Percentiles rank a stretch among this genome's conserved stretches.
Evolutionary conservation across 1,140 invertebrate species (phyloP).

Genomic region (Eupeodes corollae): DNA sequence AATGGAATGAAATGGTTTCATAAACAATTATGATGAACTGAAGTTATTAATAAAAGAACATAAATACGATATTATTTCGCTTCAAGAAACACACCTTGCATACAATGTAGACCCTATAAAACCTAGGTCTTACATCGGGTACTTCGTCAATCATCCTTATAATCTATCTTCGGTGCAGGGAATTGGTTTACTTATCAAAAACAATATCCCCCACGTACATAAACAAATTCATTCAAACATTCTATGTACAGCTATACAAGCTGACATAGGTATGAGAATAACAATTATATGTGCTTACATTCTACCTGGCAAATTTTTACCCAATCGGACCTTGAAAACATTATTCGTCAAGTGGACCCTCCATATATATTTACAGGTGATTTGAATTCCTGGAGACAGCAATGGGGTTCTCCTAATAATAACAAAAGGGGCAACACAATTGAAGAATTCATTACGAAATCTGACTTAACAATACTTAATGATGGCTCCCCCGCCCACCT

Average conservation of each 20-base stretch:
- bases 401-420: not conserved
- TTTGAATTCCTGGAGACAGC: not conserved
- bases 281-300: not conserved
- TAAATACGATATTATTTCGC: not conserved
- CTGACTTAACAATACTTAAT: not conserved
- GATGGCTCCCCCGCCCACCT: not conserved
- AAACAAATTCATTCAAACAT: not conserved
- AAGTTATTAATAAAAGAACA: constrained; percentile 3
- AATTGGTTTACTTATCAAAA: constrained; percentile 1
- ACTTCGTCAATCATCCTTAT: not conserved
- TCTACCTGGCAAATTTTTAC: not conserved
- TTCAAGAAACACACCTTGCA: constrained; percentile 4
- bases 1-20: constrained; percentile 5
- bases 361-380: not conserved
- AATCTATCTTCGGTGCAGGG: not conserved
- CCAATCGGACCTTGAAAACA: not conserved
- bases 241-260: not conserved
- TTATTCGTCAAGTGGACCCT: not conserved
- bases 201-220: not conserved
- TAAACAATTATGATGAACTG: constrained; percentile 3
- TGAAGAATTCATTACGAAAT: not conserved
- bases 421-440: not conserved
- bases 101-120: not conserved
- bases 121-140: not conserved
- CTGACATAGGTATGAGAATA: not conserved